These are phyloP conservation scores for Falcaria lacertinaria DNA, from an alignment of 2,888 invertebrate species.

Conservation along the genomic window DNA sequence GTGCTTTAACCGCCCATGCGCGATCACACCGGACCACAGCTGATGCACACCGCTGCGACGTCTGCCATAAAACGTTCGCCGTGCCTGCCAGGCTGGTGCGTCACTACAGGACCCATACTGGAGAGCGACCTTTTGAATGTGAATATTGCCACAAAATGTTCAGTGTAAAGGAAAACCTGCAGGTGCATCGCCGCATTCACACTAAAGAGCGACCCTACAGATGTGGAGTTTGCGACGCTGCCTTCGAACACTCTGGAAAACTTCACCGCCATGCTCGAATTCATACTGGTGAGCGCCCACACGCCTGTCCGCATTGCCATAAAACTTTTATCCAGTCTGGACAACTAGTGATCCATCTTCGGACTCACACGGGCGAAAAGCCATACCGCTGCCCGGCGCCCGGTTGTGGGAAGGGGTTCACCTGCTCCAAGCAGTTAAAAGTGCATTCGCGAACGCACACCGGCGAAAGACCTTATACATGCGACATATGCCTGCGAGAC, in stretches of 20 bases:
- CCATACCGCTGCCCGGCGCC: conserved; percentile 89
- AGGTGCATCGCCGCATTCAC: conserved; percentile 93
- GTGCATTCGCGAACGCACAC: conserved; percentile 95
- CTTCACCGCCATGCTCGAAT: conserved; percentile 94
- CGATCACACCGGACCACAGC: conserved; percentile 62
- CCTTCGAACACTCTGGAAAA: conserved; percentile 95
- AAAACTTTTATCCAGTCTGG: conserved; percentile 96
- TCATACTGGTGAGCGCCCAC: conserved; percentile 93
- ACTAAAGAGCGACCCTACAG: conserved; percentile 95
- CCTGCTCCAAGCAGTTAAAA: conserved; percentile 94
- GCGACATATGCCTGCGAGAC: conserved; percentile 93
- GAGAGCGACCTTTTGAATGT: conserved; percentile 94
- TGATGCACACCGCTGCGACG: conserved; percentile 93
- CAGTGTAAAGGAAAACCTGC: conserved; percentile 94
- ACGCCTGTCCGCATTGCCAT: conserved; percentile 91
- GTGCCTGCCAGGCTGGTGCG: conserved; percentile 91
- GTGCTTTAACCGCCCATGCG: conserved; percentile 86
- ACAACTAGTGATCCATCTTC: conserved; percentile 93
- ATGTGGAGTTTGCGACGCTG: conserved; percentile 92
- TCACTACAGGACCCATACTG: conserved; percentile 94
- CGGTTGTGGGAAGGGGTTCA: conserved; percentile 94
- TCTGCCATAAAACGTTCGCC: conserved; percentile 94
- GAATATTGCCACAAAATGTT: conserved; percentile 96
- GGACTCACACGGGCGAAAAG: conserved; percentile 93
- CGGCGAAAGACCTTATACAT: conserved; percentile 94